These are phyloP conservation scores for Danio aesculapii DNA, from an alignment of 2,797 vertebrate genomes.

Conservation along the genomic window DNA sequence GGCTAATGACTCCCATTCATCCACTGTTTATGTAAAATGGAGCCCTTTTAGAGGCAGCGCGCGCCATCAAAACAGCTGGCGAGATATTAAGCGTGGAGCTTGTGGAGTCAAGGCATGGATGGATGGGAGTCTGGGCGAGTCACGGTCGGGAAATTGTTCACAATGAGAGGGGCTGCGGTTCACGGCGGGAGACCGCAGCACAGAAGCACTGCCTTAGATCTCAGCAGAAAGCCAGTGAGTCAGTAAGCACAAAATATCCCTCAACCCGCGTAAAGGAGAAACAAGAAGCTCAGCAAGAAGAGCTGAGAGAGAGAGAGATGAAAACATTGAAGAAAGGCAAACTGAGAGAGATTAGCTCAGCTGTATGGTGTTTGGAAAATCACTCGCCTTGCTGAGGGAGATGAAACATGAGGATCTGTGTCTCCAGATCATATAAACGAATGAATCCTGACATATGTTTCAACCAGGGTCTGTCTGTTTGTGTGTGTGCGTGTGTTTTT, in stretches of 20 bases:
- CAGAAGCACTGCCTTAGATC: constrained; percentile 45
- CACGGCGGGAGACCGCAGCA: constrained; percentile 24
- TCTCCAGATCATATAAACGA: constrained; percentile 18
- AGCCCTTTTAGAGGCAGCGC: constrained; percentile 49
- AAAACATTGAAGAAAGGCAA: constrained; percentile 32
- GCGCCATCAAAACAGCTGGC: constrained; percentile 53
- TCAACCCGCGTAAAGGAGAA: constrained; percentile 44
- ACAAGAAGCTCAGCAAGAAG: constrained; percentile 37
- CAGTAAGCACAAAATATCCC: constrained; percentile 70
- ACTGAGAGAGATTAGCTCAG: constrained; percentile 42
- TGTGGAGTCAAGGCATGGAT: constrained; percentile 59
- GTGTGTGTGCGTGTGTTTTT: not conserved
- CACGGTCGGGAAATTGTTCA: constrained; percentile 68
- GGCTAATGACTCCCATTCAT: constrained; percentile 63
- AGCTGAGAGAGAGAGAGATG: constrained; percentile 33
- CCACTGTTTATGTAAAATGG: constrained; percentile 64
- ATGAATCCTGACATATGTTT: not conserved
- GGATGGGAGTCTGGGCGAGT: constrained; percentile 60
- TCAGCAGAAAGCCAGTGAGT: constrained; percentile 48
- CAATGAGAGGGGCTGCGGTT: constrained; percentile 63
- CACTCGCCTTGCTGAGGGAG: constrained; percentile 17
- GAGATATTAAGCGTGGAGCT: constrained; percentile 57
- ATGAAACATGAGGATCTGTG: constrained; percentile 32
- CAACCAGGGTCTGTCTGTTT: not conserved
- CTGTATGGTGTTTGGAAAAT: constrained; percentile 29